Percentiles rank a stretch among this genome's conserved stretches.
Conservation (phyloP, 2,797 vertebrate species). For the Odontamblyopus rebecca region DNA sequence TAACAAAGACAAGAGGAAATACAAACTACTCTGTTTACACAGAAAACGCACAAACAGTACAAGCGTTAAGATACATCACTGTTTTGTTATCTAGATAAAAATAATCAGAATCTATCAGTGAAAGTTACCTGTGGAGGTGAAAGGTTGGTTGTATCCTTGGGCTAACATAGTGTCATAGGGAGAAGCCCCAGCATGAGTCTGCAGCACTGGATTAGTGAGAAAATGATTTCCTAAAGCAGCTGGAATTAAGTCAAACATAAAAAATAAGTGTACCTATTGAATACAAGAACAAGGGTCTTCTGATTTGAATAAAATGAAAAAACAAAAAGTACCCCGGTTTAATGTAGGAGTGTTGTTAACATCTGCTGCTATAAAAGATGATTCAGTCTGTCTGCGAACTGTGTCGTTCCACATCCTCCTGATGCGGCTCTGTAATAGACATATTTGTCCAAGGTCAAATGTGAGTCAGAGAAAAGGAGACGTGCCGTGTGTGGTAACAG, state of each 20-base stretch:
- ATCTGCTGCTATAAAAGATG: constrained; percentile 90
- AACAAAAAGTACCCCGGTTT: constrained; percentile 81
- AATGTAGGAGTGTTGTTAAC: constrained; percentile 92
- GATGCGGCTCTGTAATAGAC: constrained; percentile 84
- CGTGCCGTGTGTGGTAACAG: not conserved
- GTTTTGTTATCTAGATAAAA: not conserved
- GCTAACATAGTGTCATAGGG: constrained; percentile 91
- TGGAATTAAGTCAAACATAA: constrained; percentile 32
- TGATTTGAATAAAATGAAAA: constrained; percentile 8
- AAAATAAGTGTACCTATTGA: constrained; percentile 9
- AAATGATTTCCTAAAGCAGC: constrained; percentile 90
- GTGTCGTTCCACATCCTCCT: constrained; percentile 96
- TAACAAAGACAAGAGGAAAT: constrained; percentile 32
- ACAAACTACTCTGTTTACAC: constrained; percentile 9
- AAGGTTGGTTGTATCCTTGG: constrained; percentile 86
- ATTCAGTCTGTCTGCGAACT: constrained; percentile 90
- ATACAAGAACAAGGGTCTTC: not conserved
- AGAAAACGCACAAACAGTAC: constrained; percentile 9
- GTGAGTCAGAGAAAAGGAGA: constrained; percentile 24
- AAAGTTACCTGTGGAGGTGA: constrained; percentile 86
- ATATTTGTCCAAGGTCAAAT: constrained; percentile 39
- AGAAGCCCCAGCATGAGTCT: constrained; percentile 86
- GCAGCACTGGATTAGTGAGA: constrained; percentile 88
- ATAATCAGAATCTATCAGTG: not conserved
- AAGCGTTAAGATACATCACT: constrained; percentile 18